Percentiles rank a stretch among this genome's conserved stretches.
Evolutionary conservation across 2,888 invertebrate genomes (phyloP).

Genomic region (Caenorhabditis afra): DNA sequence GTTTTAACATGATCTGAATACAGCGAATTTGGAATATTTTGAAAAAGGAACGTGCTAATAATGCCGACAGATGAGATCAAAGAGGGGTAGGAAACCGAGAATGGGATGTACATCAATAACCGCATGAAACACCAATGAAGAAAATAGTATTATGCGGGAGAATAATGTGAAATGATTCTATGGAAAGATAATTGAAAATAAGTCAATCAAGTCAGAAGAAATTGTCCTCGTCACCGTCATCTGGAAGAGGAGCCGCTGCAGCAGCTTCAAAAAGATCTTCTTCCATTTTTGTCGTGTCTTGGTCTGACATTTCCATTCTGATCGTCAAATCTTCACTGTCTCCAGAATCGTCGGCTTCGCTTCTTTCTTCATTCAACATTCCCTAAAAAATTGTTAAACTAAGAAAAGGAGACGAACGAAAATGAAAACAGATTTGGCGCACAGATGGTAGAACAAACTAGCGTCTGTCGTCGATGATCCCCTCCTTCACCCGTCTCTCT

Average conservation of each 20-base stretch:
- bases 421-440: slow-evolving; percentile 23
- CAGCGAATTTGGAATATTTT: background rate
- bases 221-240: slow-evolving; percentile 32
- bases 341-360: background rate
- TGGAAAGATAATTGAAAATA: too few species aligned
- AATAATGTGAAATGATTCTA: too few species aligned
- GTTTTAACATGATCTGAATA: slow-evolving; percentile 3
- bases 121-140: too few species aligned
- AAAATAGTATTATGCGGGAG: too few species aligned
- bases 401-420: slow-evolving; percentile 5
- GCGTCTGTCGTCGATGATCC: slow-evolving; percentile 4
- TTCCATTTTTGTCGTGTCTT: background rate
- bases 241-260: slow-evolving; percentile 33
- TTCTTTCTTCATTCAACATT: slow-evolving; percentile 17
- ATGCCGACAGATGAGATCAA: too few species aligned
- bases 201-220: too few species aligned
- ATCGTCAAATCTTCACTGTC: slow-evolving; percentile 3
- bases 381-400: slow-evolving; percentile 16
- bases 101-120: too few species aligned
- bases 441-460: slow-evolving; percentile 18
- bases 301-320: slow-evolving; percentile 8
- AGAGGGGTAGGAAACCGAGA: too few species aligned
- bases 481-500: slow-evolving; percentile 18
- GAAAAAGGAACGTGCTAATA: too few species aligned
- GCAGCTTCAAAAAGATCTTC: slow-evolving; percentile 27